Base-by-base conservation (phyloP, 2,797 vertebrate genomes). In the Lithobates pipiens region DNA sequence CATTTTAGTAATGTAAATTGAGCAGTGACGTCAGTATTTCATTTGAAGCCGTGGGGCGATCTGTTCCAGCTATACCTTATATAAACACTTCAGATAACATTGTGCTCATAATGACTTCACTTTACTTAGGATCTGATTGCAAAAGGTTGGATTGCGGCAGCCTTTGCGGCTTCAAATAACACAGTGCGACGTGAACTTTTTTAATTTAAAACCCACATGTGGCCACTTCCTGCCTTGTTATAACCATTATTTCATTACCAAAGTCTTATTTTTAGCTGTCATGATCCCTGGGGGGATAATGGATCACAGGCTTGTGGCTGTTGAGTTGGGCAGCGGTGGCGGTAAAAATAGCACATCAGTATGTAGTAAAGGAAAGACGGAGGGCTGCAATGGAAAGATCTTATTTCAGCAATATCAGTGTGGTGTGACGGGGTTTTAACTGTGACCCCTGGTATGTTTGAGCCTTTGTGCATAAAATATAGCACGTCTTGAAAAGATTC, bases 61-160 rank as follows among this genome's bases (percentile, higher is more conserved):
- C 13, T 42, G 29, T 70, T 25, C 67, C 77, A 69, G 65, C 36
- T 44, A 27, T 65, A 78, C 76, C 15, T 29, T 79, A 69, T 34
- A 27, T 79, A 50, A 79, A 79, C 65, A 79, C 63, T 50, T 50
- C 39, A 29, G 76, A 44, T 29, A 44, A 42, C 25, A 21, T 18
- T 18, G 42, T 32, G 76, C 0, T 44, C 44, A 21, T 23, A 32
- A 34, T 70, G 23, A 36, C 44, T 68, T 71, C 65, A 21, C 23
- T 57, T 78, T 80, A 71, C 3, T 39, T 70, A 36, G 5, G 44
- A 39, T 80, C 68, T 6, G 78, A 71, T 80, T 80, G 69, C 78
- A 80, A 16, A 36, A 54, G 27, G 23, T 25, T 11, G 16, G 21
- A 42, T 65, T 42, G 25, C 27, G 54, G 54, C 21, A 11, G 65